A percentile compares a stretch with the other conserved stretches of the same genome.
Evolutionary conservation across 2,888 invertebrate genomes (phyloP).

Genomic region (Oxyscelio sp.): DNA sequence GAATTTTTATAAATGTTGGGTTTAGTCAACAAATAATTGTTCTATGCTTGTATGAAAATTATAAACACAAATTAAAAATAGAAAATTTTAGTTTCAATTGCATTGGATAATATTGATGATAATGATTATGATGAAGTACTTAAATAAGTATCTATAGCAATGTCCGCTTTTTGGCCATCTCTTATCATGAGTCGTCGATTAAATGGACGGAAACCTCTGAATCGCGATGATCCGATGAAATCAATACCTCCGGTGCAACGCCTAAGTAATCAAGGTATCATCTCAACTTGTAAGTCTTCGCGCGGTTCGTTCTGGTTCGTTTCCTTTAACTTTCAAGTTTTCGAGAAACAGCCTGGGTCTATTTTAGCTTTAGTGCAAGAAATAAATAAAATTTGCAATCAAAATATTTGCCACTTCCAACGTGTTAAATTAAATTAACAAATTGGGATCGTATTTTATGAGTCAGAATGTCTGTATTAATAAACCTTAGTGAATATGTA

Average conservation of each 20-base stretch:
- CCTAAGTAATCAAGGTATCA: constrained; percentile 88
- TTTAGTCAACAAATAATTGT: no score
- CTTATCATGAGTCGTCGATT: constrained; percentile 72
- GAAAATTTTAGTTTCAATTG: no score
- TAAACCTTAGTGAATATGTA: no score
- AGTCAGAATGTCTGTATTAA: no score
- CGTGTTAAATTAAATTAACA: no score
- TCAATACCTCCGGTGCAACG: constrained; percentile 86
- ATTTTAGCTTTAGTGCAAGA: constrained; percentile 22
- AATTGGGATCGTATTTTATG: no score
- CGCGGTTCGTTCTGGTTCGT: constrained; percentile 83
- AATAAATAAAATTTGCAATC: neutral
- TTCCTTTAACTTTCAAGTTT: constrained; percentile 78
- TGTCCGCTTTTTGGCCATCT: constrained; percentile 53
- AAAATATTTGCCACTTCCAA: no score
- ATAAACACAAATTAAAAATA: no score
- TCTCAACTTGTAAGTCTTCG: constrained; percentile 88
- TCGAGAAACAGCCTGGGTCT: constrained; percentile 61
- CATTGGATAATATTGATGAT: no score
- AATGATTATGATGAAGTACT: no score
- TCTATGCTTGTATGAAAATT: no score
- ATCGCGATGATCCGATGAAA: constrained; percentile 87
- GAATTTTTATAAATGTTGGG: no score
- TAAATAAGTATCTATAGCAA: constrained; percentile 12
- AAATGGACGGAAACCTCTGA: constrained; percentile 86